A percentile compares a stretch with the other conserved stretches of the same genome.
These are phyloP conservation scores for Butastur rufipennis DNA, from an alignment of 2,113 vertebrate species.

Conservation along the genomic window DNA sequence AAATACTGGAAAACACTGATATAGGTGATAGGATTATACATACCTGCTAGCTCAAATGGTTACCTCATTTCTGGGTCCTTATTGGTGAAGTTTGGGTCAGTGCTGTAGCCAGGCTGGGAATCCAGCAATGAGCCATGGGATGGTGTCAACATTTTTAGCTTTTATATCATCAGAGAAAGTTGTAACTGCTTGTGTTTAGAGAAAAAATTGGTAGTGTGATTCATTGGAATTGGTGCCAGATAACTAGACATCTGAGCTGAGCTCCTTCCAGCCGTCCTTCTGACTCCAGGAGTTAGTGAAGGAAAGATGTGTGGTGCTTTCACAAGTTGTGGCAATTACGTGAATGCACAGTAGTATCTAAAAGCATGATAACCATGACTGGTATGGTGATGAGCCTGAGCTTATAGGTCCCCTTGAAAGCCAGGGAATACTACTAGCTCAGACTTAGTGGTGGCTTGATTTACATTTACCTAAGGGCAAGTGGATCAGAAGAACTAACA, in stretches of 20 bases:
- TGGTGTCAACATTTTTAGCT: neutral
- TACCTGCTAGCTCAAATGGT: neutral
- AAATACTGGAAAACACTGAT: neutral
- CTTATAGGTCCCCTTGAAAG: neutral
- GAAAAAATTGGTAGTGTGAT: neutral
- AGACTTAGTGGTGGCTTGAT: neutral
- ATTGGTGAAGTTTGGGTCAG: neutral
- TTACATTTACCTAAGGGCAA: neutral
- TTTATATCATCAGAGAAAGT: neutral
- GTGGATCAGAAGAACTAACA: neutral
- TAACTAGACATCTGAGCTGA: neutral
- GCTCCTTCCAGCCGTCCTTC: neutral
- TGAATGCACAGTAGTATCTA: neutral
- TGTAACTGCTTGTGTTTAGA: neutral
- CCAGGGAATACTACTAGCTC: neutral
- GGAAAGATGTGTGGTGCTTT: neutral
- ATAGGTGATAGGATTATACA: neutral
- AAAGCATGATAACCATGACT: neutral
- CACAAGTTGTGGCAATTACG: rapidly evolving
- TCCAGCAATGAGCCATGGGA: neutral
- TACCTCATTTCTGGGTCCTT: neutral
- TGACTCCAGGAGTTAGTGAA: neutral
- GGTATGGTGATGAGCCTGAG: neutral
- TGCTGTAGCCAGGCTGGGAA: neutral
- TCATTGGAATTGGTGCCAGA: neutral